Evolutionary conservation across 2,888 invertebrate genomes (phyloP), one percentile per base, ranked within the genome.

Genomic region (Lepidonotus clava): DNA sequence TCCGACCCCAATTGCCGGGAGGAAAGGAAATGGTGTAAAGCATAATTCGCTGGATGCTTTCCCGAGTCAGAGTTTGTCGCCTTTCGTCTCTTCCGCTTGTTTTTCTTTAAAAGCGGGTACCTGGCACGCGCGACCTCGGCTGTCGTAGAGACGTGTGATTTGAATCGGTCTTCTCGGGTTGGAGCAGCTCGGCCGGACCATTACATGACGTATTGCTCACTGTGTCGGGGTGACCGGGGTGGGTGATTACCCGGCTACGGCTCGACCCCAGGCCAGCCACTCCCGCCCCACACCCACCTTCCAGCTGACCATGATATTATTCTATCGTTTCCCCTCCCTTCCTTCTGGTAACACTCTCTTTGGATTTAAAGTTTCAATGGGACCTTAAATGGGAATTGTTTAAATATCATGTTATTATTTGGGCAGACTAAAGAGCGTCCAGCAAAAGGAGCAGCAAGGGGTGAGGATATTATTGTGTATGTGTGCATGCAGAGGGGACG

Each of bases 191-290:
- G 61, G 2, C 61, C 24, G 24, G 28, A 11, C 61, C n/a, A n/a
- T n/a, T 61, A 61, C 24, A 24, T 61, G 61, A 61, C n/a, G 11
- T 61, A 61, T 61, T 61, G 61, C 61, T 61, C 61, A 61, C n/a
- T 24, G 28, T 14, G 28, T 24, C 5, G 28, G 56, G 18, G 11
- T 4, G n/a, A n/a, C 4, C n/a, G n/a, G 11, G 56, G 28, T 61
- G 28, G 61, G 28, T 61, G 28, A 61, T 61, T 61, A 32, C 61
- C 28, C 61, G n/a, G 53, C 18, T n/a, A 53, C 53, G 46, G 46
- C 18, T 46, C 18, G 46, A 18, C 46, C 46, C 46, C 11, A 53
- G 53, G 2, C 53, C 53, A n/a, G 53, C 53, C 53, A 53, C 6
- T 18, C 2, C 53, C 53, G n/a, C 2, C 53, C 53, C 53, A 53